Conservation (phyloP, 2,888 invertebrate species). For the Sericinus montela region DNA sequence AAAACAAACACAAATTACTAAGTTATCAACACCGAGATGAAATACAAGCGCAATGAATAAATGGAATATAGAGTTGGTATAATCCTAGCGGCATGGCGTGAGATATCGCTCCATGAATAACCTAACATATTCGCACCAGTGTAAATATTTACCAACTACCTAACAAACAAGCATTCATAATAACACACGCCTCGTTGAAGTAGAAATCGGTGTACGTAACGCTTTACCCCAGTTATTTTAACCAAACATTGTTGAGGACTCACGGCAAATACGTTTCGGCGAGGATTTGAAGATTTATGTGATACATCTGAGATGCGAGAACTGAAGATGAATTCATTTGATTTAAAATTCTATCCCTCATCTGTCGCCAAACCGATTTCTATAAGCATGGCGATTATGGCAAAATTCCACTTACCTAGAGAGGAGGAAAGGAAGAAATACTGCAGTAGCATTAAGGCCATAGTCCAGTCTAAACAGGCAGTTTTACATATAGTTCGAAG, state of each 20-base stretch:
- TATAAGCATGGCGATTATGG: too few species aligned
- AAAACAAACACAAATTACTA: slow-evolving; percentile 16
- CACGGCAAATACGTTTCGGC: slow-evolving; percentile 18
- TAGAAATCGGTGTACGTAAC: slow-evolving; percentile 19
- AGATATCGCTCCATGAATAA: slow-evolving; percentile 4
- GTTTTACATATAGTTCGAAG: too few species aligned
- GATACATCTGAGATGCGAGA: too few species aligned
- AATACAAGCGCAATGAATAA: slow-evolving; percentile 11
- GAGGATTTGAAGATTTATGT: not conserved
- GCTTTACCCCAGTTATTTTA: slow-evolving; percentile 19
- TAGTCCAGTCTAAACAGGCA: too few species aligned
- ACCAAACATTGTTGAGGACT: slow-evolving; percentile 20
- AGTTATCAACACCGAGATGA: slow-evolving; percentile 5
- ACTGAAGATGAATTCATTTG: too few species aligned
- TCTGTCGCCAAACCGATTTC: too few species aligned
- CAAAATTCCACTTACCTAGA: too few species aligned
- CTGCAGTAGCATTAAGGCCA: too few species aligned
- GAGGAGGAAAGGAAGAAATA: too few species aligned
- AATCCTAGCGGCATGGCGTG: slow-evolving; percentile 4
- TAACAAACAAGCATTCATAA: slow-evolving; percentile 13
- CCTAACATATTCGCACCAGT: slow-evolving; percentile 10
- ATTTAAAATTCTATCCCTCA: too few species aligned
- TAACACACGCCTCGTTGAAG: slow-evolving; percentile 11
- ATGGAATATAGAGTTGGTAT: slow-evolving; percentile 1
- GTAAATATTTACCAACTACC: slow-evolving; percentile 9